phyloP scores from a whole-genome alignment of 2,113 vertebrate genomes.

The Xyliphius kryptos region DNA sequence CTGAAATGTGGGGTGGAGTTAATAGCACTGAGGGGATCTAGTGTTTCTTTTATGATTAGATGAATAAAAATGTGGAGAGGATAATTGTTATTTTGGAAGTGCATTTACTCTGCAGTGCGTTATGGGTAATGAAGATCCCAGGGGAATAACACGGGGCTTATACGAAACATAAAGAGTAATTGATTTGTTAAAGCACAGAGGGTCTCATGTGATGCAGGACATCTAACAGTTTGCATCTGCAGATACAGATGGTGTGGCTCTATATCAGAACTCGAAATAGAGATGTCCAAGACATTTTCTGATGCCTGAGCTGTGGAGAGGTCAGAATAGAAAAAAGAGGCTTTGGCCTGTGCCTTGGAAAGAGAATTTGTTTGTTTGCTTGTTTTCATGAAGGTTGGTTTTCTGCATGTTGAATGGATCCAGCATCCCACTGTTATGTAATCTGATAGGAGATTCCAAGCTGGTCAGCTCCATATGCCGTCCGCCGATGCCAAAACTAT shows the following conservation, averaged over 20 bases:
- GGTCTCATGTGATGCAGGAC: no score
- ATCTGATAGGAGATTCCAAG: conserved; percentile 68
- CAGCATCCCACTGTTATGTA: conserved; percentile 66
- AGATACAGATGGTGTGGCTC: no score
- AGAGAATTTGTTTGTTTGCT: conserved; percentile 52
- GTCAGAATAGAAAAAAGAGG: conserved; percentile 16
- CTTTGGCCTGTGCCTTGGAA: conserved; percentile 38
- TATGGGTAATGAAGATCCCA: conserved; percentile 43
- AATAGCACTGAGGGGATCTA: conserved; percentile 1
- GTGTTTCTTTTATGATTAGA: conserved; percentile 34
- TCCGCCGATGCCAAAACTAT: conserved; percentile 60
- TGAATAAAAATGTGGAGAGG: conserved; percentile 15
- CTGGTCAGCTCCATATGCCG: conserved; percentile 65
- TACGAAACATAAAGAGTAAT: no score
- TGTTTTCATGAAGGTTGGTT: conserved; percentile 53
- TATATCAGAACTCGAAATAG: no score
- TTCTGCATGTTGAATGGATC: conserved; percentile 51
- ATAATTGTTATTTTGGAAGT: conserved; percentile 18
- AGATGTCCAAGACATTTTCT: no score
- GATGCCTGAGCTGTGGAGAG: no score
- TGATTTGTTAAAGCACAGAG: no score
- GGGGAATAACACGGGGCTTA: conserved; percentile 26
- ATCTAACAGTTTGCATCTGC: no score
- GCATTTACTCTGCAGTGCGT: conserved; percentile 35
- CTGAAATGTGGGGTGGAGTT: conserved; percentile 13